Evolutionary conservation across 2,888 invertebrate genomes (phyloP), one percentile per base, ranked within the genome.

Genomic region (Notodonta ziczac): DNA sequence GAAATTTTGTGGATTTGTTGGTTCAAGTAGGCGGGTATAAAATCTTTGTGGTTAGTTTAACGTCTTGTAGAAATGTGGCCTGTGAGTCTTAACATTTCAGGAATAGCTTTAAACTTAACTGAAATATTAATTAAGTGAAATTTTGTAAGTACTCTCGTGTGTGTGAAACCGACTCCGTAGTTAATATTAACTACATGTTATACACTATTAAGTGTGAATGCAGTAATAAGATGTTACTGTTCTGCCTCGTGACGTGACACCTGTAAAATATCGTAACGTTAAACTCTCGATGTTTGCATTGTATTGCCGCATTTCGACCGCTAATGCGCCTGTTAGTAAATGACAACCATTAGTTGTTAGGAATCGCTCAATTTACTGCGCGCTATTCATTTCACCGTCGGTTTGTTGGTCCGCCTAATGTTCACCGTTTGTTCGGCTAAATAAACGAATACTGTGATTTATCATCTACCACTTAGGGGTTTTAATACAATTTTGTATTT

Each of bases 1-100:
- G 86, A 84, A 86, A 83, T 85, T 88, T 80, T 61, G 77, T 72
- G 74, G 74, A 72, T 63, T 69, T 71, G 77, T 74, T 73, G 67
- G 56, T 48, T 57, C 46, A 58, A 63, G 58, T 64, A 51, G 52
- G 61, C 61, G 56, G 44, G 57, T 63, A 60, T 44, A 48, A 24
- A 62, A 63, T 66, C 51, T 73, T 67, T 56, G 67, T 52, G 42
- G 59, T 61, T 58, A 59, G 57, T 62, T 42, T 56, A 58, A 62
- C 39, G 52, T 59, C 44, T 58, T 16, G 56, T 57, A 51, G n/a
- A 58, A 56, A 57, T 40, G 40, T 40, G 55, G 52, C 48, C 59
- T 5, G 63, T 4, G 51, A 10, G 12, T 8, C 4, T 16, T 24
- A n/a, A 8, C 7, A 46, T 51, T 51, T 51, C 13, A 16, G 51